These are phyloP conservation scores for Rhopalosiphum nymphaeae DNA, from an alignment of 2,888 invertebrate species.

Conservation along the genomic window DNA sequence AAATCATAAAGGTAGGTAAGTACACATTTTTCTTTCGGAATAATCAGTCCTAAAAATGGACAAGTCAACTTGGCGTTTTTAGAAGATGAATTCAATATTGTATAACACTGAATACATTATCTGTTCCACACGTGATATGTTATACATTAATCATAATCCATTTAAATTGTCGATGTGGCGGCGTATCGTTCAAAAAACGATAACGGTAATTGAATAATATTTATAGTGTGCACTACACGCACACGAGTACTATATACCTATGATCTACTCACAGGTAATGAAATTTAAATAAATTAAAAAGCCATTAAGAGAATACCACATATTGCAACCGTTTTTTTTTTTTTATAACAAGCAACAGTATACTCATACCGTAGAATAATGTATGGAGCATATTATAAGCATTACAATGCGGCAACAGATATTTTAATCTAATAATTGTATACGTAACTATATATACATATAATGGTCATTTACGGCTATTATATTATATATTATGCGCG, in stretches of 20 bases:
- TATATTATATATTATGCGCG: not conserved
- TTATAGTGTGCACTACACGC: not conserved
- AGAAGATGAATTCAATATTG: constrained; percentile 5
- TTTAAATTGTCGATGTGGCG: constrained; percentile 9
- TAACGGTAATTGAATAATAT: constrained; percentile 33
- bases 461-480: not conserved
- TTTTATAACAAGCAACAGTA: not conserved
- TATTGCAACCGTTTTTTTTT: not conserved
- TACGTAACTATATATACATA: not conserved
- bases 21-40: constrained; percentile 18
- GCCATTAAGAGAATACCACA: constrained; percentile 25
- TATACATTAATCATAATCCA: constrained; percentile 3
- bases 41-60: constrained; percentile 28
- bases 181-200: not conserved
- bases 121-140: not conserved
- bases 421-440: constrained; percentile 31
- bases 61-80: constrained; percentile 23
- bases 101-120: not conserved
- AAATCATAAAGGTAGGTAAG: not conserved
- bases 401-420: constrained; percentile 4
- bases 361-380: not conserved
- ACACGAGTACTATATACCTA: not conserved
- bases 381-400: not conserved
- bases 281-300: constrained; percentile 35
- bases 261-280: not conserved